Conservation (phyloP, 2,797 vertebrate species). For the Acanthurus lineatus region DNA sequence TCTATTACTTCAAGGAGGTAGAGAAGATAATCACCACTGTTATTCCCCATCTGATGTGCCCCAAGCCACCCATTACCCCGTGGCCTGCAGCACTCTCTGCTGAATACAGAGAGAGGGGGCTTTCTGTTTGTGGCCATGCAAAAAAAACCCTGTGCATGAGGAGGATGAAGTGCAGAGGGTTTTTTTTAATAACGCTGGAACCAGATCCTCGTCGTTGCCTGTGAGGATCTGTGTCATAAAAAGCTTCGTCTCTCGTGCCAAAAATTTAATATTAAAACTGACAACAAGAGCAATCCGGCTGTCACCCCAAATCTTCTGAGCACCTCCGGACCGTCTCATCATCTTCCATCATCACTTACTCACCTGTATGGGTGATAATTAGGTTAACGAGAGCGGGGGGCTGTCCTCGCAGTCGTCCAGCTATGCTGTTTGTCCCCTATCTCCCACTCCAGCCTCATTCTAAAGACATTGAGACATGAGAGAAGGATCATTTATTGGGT, state of each 20-base stretch:
- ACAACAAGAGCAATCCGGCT: constrained; percentile 13
- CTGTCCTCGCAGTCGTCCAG: constrained; percentile 24
- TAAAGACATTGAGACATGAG: constrained; percentile 64
- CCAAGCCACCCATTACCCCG: constrained; percentile 77
- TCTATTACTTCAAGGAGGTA: constrained; percentile 85
- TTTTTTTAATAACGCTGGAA: constrained; percentile 4
- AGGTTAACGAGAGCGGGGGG: constrained; percentile 51
- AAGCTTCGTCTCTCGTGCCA: constrained; percentile 11
- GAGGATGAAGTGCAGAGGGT: background rate
- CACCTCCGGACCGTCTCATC: constrained; percentile 9
- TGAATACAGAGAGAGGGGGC: constrained; percentile 56
- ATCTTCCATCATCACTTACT: constrained; percentile 31
- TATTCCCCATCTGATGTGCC: constrained; percentile 78
- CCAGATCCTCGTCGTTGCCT: background rate
- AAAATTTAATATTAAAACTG: constrained; percentile 23
- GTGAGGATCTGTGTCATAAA: constrained; percentile 19
- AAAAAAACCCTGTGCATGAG: background rate
- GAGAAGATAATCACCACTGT: constrained; percentile 85
- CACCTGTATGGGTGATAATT: constrained; percentile 60
- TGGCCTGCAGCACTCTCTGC: constrained; percentile 67
- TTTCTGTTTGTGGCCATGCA: constrained; percentile 1
- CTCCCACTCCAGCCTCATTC: constrained; percentile 34
- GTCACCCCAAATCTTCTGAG: constrained; percentile 12
- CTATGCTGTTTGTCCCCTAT: constrained; percentile 41
- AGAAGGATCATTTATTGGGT: constrained; percentile 76